Evolutionary conservation across 2,113 vertebrate genomes (phyloP), one percentile per base, ranked within the genome.

Genomic region (Ctenodactylus gundi): DNA sequence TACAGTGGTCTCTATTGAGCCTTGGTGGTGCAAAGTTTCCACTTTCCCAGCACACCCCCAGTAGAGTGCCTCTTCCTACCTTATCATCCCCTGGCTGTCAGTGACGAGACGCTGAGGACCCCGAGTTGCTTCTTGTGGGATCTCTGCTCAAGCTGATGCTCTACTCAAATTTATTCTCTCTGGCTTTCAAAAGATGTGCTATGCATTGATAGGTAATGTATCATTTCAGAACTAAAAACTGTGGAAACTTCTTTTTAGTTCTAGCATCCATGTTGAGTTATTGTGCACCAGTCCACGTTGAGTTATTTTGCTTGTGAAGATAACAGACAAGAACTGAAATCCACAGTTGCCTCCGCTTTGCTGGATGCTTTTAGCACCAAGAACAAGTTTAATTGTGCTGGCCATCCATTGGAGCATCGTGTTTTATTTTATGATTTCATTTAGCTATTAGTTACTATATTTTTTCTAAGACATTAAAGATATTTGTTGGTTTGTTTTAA

Each of bases 401-500:
- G 2, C 13, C 93, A 83, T 82, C 93, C 46, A 64, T 39, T 77
- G 65, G 31, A 88, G 53, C 18, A 89, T 65, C 57, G 78, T 6
- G 68, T n/a, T n/a, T n/a, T n/a, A n/a, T n/a, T 91, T 81, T 89
- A 82, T 88, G 46, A 39, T 13, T 91, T 96, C 78, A 58, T 5
- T 92, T 91, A 87, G 92, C 81, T 65, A 68, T 57, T 77, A 88
- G 18, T 84, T 89, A 85, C 87, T 88, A 75, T 57, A 67, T 86
- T 84, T 90, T 44, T 85, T 77, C 14, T 95, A 81, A 80, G 60
- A 72, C 11, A 17, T 46, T 44, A 36, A 90, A 88, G 10, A 88
- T 88, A 49, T 44, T 85, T 78, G 10, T 58, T 58, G 58, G 34
- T 39, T 41, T 81, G n/a, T n/a, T 90, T 87, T 55, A 51, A 75